Percentiles rank a stretch among this genome's conserved stretches.
phyloP scores from a whole-genome alignment of 2,113 vertebrate genomes.

The Dipodomys stephensi region DNA sequence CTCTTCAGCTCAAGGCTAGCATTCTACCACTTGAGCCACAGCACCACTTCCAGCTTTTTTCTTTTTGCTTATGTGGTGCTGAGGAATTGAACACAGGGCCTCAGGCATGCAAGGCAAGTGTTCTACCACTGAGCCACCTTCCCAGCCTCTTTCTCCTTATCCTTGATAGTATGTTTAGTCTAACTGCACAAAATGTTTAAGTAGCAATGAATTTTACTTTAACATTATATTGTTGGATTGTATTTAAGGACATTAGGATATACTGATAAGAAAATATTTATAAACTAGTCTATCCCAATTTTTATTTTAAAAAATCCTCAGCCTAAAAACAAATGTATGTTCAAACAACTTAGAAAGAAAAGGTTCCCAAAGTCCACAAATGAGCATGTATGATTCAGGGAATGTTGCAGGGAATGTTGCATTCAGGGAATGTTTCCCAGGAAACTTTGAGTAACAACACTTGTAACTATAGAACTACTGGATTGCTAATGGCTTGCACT shows the following conservation, averaged over 20 bases:
- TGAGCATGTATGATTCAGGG: neutral
- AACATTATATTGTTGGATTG: neutral
- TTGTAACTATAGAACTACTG: neutral
- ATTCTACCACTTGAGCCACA: too few species aligned
- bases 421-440: too few species aligned
- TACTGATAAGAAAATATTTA: neutral
- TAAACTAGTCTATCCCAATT: neutral
- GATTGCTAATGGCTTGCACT: neutral
- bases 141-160: neutral
- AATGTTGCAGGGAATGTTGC: neutral
- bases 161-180: neutral
- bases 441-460: neutral
- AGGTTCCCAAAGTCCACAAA: neutral
- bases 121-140: too few species aligned
- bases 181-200: slow-evolving; percentile 26
- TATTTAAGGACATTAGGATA: neutral
- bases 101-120: too few species aligned
- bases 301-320: neutral
- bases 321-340: slow-evolving; percentile 8
- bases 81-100: too few species aligned
- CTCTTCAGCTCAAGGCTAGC: too few species aligned
- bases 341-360: slow-evolving; percentile 3
- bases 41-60: too few species aligned
- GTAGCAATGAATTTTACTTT: slow-evolving; percentile 25
- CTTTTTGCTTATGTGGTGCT: too few species aligned